Evolutionary conservation across 2,888 invertebrate species (phyloP).

Genomic region (Hypena proboscidalis): DNA sequence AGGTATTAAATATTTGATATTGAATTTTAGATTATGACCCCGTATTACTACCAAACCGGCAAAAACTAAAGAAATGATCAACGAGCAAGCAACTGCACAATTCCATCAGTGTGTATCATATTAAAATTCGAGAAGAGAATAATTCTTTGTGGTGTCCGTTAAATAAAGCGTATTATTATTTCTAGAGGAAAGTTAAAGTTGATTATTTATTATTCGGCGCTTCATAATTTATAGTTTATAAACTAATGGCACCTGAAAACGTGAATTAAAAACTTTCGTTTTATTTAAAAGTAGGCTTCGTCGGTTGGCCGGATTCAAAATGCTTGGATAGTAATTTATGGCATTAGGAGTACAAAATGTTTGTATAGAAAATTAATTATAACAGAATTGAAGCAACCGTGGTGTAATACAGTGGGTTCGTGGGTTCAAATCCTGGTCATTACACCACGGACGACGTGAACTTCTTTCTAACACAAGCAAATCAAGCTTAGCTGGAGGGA

Average conservation of each 20-base stretch:
- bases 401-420: too few relatives aligned
- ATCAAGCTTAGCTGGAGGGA: too few relatives aligned
- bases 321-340: too few relatives aligned
- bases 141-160: slow-evolving; percentile 27
- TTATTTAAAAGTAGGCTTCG: slow-evolving; percentile 15
- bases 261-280: slow-evolving; percentile 9
- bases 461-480: too few relatives aligned
- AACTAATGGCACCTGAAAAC: slow-evolving; percentile 15
- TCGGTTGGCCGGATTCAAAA: too few relatives aligned
- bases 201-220: slow-evolving; percentile 25
- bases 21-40: neutral
- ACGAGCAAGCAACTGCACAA: neutral
- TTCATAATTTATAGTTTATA: slow-evolving; percentile 20
- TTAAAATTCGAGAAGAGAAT: slow-evolving; percentile 17
- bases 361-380: too few relatives aligned
- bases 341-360: too few relatives aligned
- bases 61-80: neutral
- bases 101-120: slow-evolving; percentile 21
- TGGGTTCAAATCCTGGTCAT: too few relatives aligned
- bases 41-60: neutral
- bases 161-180: slow-evolving; percentile 36
- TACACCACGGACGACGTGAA: too few relatives aligned
- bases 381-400: too few relatives aligned
- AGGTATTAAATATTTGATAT: neutral
- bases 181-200: slow-evolving; percentile 21